Percentiles rank a stretch among this genome's conserved stretches.
These are phyloP conservation scores for Leptopilina myrica DNA, from an alignment of 2,888 invertebrate species.

Conservation along the genomic window DNA sequence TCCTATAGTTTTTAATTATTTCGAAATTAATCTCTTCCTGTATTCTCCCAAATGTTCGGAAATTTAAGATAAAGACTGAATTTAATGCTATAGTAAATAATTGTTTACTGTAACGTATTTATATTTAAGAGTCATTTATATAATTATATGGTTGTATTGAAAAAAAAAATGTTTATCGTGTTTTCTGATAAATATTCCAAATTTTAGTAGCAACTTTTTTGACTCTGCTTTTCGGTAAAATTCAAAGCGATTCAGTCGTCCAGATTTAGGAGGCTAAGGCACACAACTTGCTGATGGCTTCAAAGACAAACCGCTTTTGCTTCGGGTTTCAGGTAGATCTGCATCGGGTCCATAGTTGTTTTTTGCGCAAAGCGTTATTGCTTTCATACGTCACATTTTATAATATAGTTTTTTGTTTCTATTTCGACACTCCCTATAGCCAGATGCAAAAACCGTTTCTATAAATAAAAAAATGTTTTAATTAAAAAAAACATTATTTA, in stretches of 20 bases:
- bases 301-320: constrained; percentile 68
- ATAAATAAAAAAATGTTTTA: no score
- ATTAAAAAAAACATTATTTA: no score
- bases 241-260: constrained; percentile 72
- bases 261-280: constrained; percentile 52
- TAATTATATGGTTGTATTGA: no score
- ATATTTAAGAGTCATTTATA: background rate
- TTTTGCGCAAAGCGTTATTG: constrained; percentile 44
- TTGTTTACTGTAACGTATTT: no score
- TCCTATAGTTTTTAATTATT: no score
- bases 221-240: constrained; percentile 66
- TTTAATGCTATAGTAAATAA: no score
- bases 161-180: constrained; percentile 50
- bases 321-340: constrained; percentile 66
- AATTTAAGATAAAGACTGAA: background rate
- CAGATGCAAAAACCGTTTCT: no score
- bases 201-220: constrained; percentile 67
- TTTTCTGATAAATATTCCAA: constrained; percentile 71
- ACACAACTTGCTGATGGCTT: constrained; percentile 58
- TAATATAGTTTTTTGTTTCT: background rate
- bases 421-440: background rate
- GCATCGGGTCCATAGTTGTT: constrained; percentile 66
- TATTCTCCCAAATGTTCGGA: background rate
- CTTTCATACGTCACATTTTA: background rate
- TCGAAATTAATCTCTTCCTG: no score